Percentiles rank a stretch among this genome's conserved stretches.
Evolutionary conservation across 2,797 vertebrate species (phyloP).

Genomic region (Sebastes ruberrimus): DNA sequence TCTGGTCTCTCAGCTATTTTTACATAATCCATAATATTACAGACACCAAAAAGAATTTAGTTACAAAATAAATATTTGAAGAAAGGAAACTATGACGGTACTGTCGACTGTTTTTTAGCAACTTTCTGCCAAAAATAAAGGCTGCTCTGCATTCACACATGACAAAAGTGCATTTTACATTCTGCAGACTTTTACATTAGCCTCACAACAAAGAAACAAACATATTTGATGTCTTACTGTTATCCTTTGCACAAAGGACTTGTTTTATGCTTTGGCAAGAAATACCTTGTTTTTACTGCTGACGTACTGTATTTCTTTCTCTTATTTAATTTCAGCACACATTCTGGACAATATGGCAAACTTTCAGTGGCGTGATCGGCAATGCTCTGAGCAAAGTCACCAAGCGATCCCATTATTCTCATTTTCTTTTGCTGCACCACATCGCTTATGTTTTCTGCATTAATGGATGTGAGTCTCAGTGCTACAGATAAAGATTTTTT

Average conservation of each 20-base stretch:
- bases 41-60: conserved; percentile 27
- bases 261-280: conserved; percentile 22
- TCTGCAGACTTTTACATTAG: conserved; percentile 34
- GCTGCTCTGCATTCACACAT: conserved; percentile 19
- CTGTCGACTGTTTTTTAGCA: conserved; percentile 33
- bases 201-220: conserved; percentile 41
- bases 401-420: conserved; percentile 80
- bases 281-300: conserved; percentile 15
- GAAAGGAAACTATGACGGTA: conserved; percentile 35
- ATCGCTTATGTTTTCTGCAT: conserved; percentile 42
- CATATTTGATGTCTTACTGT: conserved; percentile 14
- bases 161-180: conserved; percentile 59
- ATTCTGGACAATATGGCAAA: conserved; percentile 35
- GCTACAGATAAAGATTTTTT: conserved; percentile 44
- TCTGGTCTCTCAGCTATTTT: conserved; percentile 26
- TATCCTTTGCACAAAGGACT: conserved; percentile 20
- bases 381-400: conserved; percentile 78
- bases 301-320: conserved; percentile 18
- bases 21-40: conserved; percentile 33
- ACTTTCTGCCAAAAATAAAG: conserved; percentile 50
- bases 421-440: conserved; percentile 29
- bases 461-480: conserved; percentile 54
- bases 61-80: conserved; percentile 78
- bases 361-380: conserved; percentile 27
- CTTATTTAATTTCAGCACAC: conserved; percentile 41